Evolutionary conservation across 35 echinoderm and acorn worm species (phyloP).

Genomic region (Patiria miniata): DNA sequence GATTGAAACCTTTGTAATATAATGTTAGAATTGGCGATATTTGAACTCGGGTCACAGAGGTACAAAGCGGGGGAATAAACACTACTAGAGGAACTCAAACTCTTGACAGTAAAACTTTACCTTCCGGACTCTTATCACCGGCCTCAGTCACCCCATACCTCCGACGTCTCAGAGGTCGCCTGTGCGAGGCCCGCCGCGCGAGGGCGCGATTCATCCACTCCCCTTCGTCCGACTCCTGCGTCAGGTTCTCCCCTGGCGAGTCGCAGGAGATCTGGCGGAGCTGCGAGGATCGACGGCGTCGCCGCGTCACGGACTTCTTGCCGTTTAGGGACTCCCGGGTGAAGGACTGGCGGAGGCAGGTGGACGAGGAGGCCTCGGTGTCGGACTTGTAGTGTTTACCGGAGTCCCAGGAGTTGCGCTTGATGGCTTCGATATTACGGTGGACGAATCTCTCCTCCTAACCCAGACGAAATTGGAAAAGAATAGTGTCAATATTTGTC

Average conservation of each 20-base stretch:
- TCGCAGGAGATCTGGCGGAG: conserved; percentile 20
- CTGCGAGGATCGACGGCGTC: neutral
- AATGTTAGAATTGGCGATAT: too few relatives aligned
- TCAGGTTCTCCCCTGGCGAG: conserved; percentile 5
- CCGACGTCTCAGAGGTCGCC: conserved; percentile 1
- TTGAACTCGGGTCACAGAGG: too few relatives aligned
- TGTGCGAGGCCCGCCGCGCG: conserved; percentile 1
- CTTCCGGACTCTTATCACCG: conserved; percentile 2
- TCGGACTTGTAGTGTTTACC: conserved; percentile 15
- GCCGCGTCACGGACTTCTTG: conserved; percentile 9
- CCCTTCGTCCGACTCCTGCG: neutral
- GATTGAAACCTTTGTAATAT: too few relatives aligned
- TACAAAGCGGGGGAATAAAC: too few relatives aligned
- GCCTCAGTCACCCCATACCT: conserved; percentile 16
- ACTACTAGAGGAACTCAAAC: too few relatives aligned
- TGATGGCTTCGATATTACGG: neutral
- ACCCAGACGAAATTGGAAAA: neutral
- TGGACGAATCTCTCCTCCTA: conserved; percentile 12
- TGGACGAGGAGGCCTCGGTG: conserved; percentile 10
- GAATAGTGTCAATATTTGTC: too few relatives aligned
- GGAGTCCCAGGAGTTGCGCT: conserved; percentile 12
- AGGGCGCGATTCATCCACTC: conserved; percentile 22
- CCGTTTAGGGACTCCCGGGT: neutral
- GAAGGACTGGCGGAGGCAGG: conserved; percentile 1
- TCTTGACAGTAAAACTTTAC: neutral